Evolutionary conservation across 2,888 invertebrate species (phyloP).

Genomic region (Metallyticus violacea): DNA sequence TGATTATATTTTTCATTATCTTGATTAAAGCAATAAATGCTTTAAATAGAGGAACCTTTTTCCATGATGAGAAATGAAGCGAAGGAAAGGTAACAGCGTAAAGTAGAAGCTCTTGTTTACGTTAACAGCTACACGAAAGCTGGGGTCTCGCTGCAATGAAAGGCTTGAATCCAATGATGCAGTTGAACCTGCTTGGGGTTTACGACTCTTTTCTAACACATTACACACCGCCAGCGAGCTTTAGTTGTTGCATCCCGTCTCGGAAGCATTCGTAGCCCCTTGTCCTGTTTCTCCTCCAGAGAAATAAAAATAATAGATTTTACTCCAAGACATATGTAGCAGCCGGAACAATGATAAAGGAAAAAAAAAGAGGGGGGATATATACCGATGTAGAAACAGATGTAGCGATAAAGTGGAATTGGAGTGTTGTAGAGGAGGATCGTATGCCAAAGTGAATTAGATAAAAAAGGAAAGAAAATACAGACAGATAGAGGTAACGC

Average conservation of each 20-base stretch:
- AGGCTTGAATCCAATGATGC: not conserved
- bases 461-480: not conserved
- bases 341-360: not conserved
- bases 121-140: not conserved
- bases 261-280: not conserved
- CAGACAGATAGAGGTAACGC: not conserved
- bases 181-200: not conserved
- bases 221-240: not conserved
- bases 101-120: not conserved
- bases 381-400: not conserved
- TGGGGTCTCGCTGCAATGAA: not conserved
- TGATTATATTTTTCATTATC: no score
- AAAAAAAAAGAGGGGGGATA: no score
- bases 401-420: not conserved
- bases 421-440: not conserved
- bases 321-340: not conserved
- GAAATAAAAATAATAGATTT: conserved; percentile 3
- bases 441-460: not conserved
- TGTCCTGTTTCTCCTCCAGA: not conserved
- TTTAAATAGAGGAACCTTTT: no score
- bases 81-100: not conserved
- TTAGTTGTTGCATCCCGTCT: not conserved
- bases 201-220: conserved; percentile 17
- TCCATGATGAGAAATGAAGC: no score
- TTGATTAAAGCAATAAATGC: no score